A percentile compares a stretch with the other conserved stretches of the same genome.
phyloP scores from a whole-genome alignment of 2,888 invertebrate genomes.

The Hypomecis atomaria region DNA sequence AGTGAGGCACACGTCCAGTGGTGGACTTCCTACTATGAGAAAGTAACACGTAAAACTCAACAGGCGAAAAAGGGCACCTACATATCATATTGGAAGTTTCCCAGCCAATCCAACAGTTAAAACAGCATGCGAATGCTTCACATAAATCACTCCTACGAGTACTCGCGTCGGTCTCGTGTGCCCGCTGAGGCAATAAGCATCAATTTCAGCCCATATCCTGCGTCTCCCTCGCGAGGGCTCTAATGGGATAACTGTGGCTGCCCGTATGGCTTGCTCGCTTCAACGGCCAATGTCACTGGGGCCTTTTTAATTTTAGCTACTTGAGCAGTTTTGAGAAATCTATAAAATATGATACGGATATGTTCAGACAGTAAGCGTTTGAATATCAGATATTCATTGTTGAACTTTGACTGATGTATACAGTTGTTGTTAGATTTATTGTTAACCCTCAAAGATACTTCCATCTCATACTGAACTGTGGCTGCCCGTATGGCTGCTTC shows the following conservation, averaged over 20 bases:
- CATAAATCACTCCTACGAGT: slow-evolving; percentile 41
- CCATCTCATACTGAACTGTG: no score
- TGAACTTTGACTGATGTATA: no score
- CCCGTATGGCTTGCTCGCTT: slow-evolving; percentile 58
- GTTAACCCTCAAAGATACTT: no score
- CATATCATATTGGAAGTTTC: neutral
- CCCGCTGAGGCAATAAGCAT: slow-evolving; percentile 63
- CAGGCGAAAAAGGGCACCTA: no score
- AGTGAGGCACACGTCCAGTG: no score
- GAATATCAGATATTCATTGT: no score
- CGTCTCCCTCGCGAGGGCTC: slow-evolving; percentile 48
- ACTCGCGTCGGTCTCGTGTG: slow-evolving; percentile 56
- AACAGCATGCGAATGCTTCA: slow-evolving; percentile 23
- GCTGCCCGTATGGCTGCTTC: no score
- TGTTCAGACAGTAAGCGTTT: no score
- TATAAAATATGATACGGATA: no score
- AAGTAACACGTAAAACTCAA: no score
- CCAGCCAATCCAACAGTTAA: slow-evolving; percentile 21
- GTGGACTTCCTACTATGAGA: no score
- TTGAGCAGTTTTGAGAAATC: neutral
- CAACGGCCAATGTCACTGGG: slow-evolving; percentile 36
- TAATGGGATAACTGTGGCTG: slow-evolving; percentile 58
- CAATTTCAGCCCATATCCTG: slow-evolving; percentile 82
- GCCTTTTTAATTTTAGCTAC: slow-evolving; percentile 4
- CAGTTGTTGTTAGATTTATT: no score